Conservation (phyloP, 2,888 invertebrate genomes). For the Harpalus rufipes region DNA sequence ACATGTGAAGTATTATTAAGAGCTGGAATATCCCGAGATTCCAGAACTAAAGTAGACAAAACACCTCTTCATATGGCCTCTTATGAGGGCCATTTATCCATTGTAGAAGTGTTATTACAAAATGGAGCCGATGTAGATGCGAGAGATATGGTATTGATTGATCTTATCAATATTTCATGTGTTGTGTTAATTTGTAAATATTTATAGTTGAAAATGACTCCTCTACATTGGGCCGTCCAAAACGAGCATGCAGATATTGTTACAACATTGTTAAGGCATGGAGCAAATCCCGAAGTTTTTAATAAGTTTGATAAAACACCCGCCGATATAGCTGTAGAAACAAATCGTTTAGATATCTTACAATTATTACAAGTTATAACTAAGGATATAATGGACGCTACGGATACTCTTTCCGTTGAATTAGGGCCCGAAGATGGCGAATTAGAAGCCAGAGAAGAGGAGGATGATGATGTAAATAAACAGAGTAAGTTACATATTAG, state of each 20-base stretch:
- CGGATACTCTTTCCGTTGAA: conserved; percentile 72
- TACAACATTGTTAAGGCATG: conserved; percentile 84
- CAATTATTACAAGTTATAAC: conserved; percentile 78
- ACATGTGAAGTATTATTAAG: conserved; percentile 90
- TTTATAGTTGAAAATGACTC: conserved; percentile 89
- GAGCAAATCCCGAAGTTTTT: conserved; percentile 84
- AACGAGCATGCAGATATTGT: conserved; percentile 86
- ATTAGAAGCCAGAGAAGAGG: conserved; percentile 67
- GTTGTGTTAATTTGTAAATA: background rate
- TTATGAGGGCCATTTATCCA: conserved; percentile 88
- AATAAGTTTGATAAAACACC: conserved; percentile 89
- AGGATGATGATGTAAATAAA: conserved; percentile 67
- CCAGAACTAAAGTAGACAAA: conserved; percentile 94
- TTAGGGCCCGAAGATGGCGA: conserved; percentile 68
- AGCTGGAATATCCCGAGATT: conserved; percentile 93
- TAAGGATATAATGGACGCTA: conserved; percentile 71
- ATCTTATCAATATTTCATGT: background rate
- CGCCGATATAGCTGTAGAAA: conserved; percentile 83
- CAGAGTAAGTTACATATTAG: too few relatives aligned
- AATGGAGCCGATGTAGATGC: conserved; percentile 87
- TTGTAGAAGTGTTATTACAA: conserved; percentile 84
- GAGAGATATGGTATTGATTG: conserved; percentile 85
- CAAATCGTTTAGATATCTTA: conserved; percentile 82
- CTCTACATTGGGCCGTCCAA: conserved; percentile 96
- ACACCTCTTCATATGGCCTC: conserved; percentile 95